phyloP scores from a whole-genome alignment of 2,888 invertebrate species.

The Halictus ligatus region DNA sequence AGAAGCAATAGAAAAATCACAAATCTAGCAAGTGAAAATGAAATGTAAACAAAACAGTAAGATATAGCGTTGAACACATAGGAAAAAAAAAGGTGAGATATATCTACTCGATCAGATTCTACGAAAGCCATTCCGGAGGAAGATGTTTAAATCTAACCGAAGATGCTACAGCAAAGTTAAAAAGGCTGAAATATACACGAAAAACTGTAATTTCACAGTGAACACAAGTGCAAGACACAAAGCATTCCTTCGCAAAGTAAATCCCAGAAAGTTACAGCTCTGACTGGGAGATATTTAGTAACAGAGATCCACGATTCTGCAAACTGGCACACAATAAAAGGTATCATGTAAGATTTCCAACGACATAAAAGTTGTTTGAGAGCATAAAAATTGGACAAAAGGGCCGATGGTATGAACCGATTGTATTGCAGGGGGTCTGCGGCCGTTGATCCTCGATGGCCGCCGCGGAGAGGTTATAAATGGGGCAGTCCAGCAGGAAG shows the following conservation, averaged over 20 bases:
- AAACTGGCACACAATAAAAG: conserved; percentile 16
- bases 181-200: conserved; percentile 2
- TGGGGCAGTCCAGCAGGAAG: conserved; percentile 54
- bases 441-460: conserved; percentile 63
- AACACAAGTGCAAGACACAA: conserved; percentile 41
- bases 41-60: background rate
- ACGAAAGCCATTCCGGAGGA: background rate
- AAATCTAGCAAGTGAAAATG: background rate
- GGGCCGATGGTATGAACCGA: conserved; percentile 53
- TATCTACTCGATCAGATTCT: conserved; percentile 11
- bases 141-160: background rate
- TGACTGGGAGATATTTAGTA: conserved; percentile 24
- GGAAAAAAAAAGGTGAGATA: conserved; percentile 15
- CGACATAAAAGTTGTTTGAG: conserved; percentile 38
- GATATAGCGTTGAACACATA: background rate
- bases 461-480: conserved; percentile 65
- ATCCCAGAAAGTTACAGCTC: conserved; percentile 35
- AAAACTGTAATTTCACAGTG: conserved; percentile 33
- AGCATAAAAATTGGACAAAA: conserved; percentile 52
- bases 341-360: conserved; percentile 12
- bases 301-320: conserved; percentile 41
- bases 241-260: conserved; percentile 29
- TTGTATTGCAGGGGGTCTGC: conserved; percentile 61
- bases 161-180: background rate
- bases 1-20: background rate